Evolutionary conservation across 2,888 invertebrate species (phyloP).

Genomic region (Limnephilus auricula): DNA sequence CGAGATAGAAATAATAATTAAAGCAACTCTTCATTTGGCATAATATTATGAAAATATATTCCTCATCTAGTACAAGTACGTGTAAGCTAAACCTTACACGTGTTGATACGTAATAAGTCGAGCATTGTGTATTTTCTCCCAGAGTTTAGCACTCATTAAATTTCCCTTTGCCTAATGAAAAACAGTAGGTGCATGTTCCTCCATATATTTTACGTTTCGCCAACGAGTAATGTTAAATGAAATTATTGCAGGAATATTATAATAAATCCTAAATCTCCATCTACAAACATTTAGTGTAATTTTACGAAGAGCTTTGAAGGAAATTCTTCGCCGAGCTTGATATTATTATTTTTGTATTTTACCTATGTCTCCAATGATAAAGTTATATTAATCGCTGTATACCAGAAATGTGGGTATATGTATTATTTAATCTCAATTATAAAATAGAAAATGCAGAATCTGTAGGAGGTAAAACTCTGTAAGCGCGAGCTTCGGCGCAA

Average conservation of each 20-base stretch:
- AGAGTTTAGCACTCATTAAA: conserved; percentile 14
- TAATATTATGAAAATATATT: neutral
- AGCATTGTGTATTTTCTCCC: neutral
- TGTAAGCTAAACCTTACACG: neutral
- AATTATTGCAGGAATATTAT: neutral
- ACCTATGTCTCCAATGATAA: neutral
- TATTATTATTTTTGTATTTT: neutral
- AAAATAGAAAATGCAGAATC: no score
- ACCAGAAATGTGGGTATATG: no score
- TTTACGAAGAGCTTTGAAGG: neutral
- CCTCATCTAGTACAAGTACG: neutral
- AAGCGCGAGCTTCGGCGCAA: no score
- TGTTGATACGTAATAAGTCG: neutral
- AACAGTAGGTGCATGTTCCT: neutral
- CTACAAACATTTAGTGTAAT: neutral
- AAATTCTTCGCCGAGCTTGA: neutral
- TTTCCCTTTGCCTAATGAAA: conserved; percentile 8
- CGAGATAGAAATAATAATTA: neutral
- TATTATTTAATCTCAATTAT: no score
- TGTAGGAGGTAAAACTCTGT: no score
- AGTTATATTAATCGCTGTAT: neutral
- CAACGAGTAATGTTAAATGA: neutral
- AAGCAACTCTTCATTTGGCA: neutral
- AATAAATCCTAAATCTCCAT: neutral
- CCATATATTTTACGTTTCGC: neutral